Conservation (phyloP, 2,797 vertebrate genomes). For the Silurus aristotelis region DNA sequence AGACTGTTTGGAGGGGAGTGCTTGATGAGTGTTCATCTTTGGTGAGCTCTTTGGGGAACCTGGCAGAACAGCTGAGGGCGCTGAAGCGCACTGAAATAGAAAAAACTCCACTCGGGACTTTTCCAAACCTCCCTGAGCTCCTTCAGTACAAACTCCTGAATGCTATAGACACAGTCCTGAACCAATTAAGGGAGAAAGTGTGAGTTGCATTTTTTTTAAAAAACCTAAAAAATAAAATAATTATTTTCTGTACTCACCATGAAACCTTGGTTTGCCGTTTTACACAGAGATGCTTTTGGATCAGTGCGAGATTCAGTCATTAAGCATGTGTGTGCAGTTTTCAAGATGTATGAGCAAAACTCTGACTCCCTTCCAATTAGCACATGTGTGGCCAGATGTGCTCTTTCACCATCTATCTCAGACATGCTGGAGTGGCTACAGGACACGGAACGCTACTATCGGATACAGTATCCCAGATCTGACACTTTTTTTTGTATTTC, state of each 20-base stretch:
- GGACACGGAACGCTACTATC: constrained; percentile 83
- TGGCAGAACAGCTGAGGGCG: constrained; percentile 79
- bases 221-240: no score
- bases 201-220: constrained; percentile 63
- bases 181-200: constrained; percentile 76
- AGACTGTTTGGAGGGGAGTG: constrained; percentile 67
- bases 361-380: constrained; percentile 62
- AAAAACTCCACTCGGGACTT: constrained; percentile 72
- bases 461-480: constrained; percentile 81
- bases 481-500: neutral
- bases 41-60: constrained; percentile 76
- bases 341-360: constrained; percentile 76
- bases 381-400: constrained; percentile 66
- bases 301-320: constrained; percentile 73
- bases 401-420: constrained; percentile 75
- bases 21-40: constrained; percentile 74
- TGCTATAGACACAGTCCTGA: constrained; percentile 73
- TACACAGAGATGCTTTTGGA: constrained; percentile 74
- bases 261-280: neutral
- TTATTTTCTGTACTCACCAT: neutral
- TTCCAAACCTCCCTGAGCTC: constrained; percentile 73
- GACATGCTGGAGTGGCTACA: constrained; percentile 90
- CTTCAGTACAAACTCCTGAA: constrained; percentile 76
- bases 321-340: constrained; percentile 68
- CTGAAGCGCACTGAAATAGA: constrained; percentile 66